Evolutionary conservation across 2,113 vertebrate species (phyloP).

Genomic region (Crypturellus undulatus): DNA sequence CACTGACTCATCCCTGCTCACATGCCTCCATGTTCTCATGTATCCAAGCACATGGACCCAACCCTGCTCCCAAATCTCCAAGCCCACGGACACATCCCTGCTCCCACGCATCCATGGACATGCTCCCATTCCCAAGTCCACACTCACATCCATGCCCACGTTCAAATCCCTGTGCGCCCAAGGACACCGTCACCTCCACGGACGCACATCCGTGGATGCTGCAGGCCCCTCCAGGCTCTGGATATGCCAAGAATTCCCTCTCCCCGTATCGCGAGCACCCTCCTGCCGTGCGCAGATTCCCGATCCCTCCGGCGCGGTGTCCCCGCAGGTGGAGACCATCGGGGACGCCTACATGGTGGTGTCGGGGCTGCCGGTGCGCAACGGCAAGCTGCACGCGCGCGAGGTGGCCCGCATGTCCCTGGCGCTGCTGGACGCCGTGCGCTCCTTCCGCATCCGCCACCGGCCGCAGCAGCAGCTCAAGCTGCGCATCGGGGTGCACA

Average conservation of each 20-base stretch:
- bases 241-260: too few species aligned
- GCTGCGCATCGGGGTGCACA: constrained; percentile 91
- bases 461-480: constrained; percentile 84
- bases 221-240: too few species aligned
- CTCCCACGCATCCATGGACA: too few species aligned
- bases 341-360: constrained; percentile 98
- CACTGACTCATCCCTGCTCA: not conserved
- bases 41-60: too few species aligned
- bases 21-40: not conserved
- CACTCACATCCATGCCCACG: not conserved
- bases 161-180: not conserved
- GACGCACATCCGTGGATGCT: too few species aligned
- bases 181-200: too few species aligned
- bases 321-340: constrained; percentile 91
- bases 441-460: constrained; percentile 89
- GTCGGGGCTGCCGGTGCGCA: constrained; percentile 90
- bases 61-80: too few species aligned
- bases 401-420: constrained; percentile 94
- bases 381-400: constrained; percentile 85
- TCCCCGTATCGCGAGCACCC: too few species aligned
- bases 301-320: not conserved
- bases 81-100: too few species aligned
- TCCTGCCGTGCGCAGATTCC: not conserved
- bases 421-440: constrained; percentile 88
- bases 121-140: not conserved